Conservation (phyloP, 2,888 invertebrate genomes). For the Amblyjoppa proteus region DNA sequence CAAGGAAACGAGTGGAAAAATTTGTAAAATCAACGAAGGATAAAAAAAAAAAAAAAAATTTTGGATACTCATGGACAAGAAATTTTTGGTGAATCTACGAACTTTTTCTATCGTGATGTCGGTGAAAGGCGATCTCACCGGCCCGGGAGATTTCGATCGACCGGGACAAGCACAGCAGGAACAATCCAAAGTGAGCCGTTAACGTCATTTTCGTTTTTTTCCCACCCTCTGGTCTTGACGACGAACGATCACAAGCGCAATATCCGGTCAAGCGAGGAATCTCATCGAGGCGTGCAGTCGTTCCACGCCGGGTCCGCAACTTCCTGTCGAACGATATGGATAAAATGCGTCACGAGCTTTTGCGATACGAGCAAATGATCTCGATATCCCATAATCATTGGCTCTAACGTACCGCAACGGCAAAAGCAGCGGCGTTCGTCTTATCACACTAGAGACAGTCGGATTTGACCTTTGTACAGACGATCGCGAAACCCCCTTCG, state of each 20-base stretch:
- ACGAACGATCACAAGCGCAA: conserved; percentile 1
- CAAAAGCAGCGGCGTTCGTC: conserved; percentile 11
- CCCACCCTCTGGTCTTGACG: conserved; percentile 7
- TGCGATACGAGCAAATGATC: not conserved
- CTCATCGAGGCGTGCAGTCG: not conserved
- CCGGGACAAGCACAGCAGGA: conserved; percentile 45
- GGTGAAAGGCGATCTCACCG: conserved; percentile 42
- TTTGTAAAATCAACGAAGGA: not conserved
- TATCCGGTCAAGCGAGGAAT: not conserved
- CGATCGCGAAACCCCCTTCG: conserved; percentile 60
- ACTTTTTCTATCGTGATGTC: not conserved
- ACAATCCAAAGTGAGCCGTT: conserved; percentile 10
- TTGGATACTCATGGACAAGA: not conserved
- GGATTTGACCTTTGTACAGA: conserved; percentile 63
- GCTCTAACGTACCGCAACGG: conserved; percentile 39
- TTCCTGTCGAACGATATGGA: conserved; percentile 13
- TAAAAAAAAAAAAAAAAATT: not conserved
- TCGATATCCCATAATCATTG: conserved; percentile 30
- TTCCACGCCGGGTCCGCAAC: not conserved
- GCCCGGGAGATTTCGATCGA: conserved; percentile 38
- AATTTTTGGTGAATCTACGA: not conserved
- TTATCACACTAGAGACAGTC: conserved; percentile 63
- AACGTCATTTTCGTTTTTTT: conserved; percentile 29
- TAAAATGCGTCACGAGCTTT: not conserved
- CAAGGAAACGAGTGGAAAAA: not conserved